Percentiles rank a stretch among this genome's conserved stretches.
phyloP scores from a whole-genome alignment of 2,113 vertebrate genomes.

The Actenoides lindsayi region DNA sequence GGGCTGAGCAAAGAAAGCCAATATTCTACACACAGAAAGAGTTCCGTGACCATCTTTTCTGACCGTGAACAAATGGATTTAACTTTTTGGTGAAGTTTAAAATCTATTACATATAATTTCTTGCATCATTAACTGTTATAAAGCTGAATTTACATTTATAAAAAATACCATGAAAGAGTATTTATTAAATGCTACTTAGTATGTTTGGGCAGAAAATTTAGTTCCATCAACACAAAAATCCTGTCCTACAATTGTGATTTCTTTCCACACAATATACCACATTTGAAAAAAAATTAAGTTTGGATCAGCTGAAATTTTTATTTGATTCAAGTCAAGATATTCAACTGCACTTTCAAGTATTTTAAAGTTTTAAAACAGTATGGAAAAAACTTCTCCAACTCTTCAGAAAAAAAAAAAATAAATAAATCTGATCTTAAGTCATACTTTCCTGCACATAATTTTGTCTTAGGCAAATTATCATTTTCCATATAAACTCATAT shows the following conservation, averaged over 20 bases:
- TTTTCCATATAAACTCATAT: not conserved
- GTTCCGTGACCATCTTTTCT: not conserved
- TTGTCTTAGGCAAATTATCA: not conserved
- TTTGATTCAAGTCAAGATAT: not conserved
- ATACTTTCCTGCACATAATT: not conserved
- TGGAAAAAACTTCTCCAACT: not conserved
- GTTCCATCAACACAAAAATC: not conserved
- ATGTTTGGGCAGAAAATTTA: not conserved
- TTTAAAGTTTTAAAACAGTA: not conserved
- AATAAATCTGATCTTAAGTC: not conserved
- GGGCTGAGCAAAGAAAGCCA: not conserved
- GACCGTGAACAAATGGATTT: not conserved
- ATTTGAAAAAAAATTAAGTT: not conserved
- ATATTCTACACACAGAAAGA: fast-evolving
- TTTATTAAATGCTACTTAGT: not conserved
- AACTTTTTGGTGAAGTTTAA: not conserved
- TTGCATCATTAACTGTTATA: not conserved
- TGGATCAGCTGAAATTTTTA: not conserved
- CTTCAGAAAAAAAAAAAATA: not conserved
- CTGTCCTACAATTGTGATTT: not conserved
- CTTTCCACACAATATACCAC: fast-evolving
- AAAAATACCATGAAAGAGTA: not conserved
- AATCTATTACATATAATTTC: not conserved
- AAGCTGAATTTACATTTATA: not conserved
- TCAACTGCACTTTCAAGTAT: not conserved